Base-by-base conservation (phyloP, 2,797 vertebrate genomes). In the Lutjanus argentimaculatus region DNA sequence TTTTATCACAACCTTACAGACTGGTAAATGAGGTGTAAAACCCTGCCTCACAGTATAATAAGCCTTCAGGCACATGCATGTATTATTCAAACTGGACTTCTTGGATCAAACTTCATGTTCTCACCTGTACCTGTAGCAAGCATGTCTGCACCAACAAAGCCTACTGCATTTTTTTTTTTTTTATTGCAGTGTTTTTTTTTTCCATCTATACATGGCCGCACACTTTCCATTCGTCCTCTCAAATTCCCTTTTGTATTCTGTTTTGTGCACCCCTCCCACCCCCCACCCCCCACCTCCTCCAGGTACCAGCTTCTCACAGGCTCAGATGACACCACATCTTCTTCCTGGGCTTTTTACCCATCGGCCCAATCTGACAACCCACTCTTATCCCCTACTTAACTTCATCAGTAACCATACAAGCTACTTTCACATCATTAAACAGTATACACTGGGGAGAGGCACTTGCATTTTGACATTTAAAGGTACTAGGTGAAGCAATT, bases 31-130 rank as follows among this genome's bases (percentile, higher is more conserved):
- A 48, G 21, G 21, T 8, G 36, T 19, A 14, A 59, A 75, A 17
- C 19, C 30, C 51, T 36, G 62, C 22, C 43, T n/a, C 6, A 30
- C 25, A n/a, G 7, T 30, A 19, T 53, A 67, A 46, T 61, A 42
- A 62, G 36, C 49, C 43, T 21, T 69, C 6, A 71, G 8, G 51
- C 43, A 56, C 42, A 57, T 43, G 16, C n/a, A 63, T 25, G 57
- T 17, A 6, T 57, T 13, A 11, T 51, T 74, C 66, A 55, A 6
- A 70, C 56, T 61, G 42, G 65, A 71, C 79, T 74, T 74, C n/a
- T 46, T 72, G 11, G 0, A 75, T 71, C n/a, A 43, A 15, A 11
- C 21, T 53, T 75, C 48, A 55, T 67, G 19, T 43, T 53, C 17
- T 42, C 36, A 30, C 56, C 8, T 16, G 1, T 1, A 30, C 72